These are phyloP conservation scores for Pantherophis alleghaniensis DNA, from an alignment of 2,797 vertebrate species.

Conservation along the genomic window DNA sequence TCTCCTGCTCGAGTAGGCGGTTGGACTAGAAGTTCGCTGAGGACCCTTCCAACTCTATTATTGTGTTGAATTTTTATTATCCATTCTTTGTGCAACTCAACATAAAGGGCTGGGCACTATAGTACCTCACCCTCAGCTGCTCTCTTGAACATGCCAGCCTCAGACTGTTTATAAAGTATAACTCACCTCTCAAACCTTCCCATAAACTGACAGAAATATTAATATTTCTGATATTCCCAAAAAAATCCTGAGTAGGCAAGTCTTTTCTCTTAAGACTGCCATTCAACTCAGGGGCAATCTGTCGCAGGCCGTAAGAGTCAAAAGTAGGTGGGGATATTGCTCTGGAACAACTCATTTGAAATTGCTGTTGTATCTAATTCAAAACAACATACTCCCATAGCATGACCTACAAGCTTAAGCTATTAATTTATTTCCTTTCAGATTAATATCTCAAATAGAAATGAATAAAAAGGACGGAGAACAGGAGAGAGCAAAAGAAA, in stretches of 20 bases:
- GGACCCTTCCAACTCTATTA: background rate
- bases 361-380: conserved; percentile 34
- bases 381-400: conserved; percentile 48
- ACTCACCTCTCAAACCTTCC: background rate
- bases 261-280: background rate
- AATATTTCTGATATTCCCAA: background rate
- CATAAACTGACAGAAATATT: background rate
- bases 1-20: background rate
- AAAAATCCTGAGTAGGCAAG: background rate
- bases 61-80: background rate
- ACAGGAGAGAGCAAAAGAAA: conserved; percentile 21
- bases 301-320: background rate
- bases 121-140: background rate
- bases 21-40: background rate
- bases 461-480: conserved; percentile 52
- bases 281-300: background rate
- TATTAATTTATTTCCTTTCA: conserved; percentile 60
- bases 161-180: background rate
- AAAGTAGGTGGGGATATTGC: background rate
- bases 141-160: background rate
- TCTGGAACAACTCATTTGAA: conserved; percentile 6
- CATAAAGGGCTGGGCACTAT: background rate
- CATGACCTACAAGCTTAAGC: conserved; percentile 62
- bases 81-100: background rate
- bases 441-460: conserved; percentile 67